phyloP scores from a whole-genome alignment of 2,888 invertebrate species.

The Strigamia transsilvanica region DNA sequence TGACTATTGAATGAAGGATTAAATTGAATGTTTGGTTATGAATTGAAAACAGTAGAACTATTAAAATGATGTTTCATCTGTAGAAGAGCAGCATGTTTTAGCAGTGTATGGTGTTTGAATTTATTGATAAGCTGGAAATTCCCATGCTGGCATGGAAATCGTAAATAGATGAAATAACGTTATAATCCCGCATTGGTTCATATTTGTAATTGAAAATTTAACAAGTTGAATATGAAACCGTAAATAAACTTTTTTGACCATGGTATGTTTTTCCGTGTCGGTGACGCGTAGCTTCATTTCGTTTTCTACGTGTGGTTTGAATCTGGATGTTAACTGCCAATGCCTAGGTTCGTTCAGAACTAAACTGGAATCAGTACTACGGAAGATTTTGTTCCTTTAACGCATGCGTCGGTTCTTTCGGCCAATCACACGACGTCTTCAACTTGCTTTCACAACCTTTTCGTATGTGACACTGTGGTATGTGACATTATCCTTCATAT shows the following conservation, averaged over 20 bases:
- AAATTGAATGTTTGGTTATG: background rate
- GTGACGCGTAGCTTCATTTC: too few relatives aligned
- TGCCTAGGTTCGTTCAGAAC: too few relatives aligned
- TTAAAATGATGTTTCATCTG: background rate
- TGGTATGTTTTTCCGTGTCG: background rate
- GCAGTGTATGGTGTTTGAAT: background rate
- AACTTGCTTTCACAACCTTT: too few relatives aligned
- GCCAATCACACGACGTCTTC: too few relatives aligned
- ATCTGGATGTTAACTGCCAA: too few relatives aligned
- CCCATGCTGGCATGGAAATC: constrained; percentile 1
- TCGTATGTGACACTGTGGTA: too few relatives aligned
- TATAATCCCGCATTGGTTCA: background rate
- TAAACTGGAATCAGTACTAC: too few relatives aligned
- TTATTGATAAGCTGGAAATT: background rate
- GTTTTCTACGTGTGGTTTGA: too few relatives aligned
- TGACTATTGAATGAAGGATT: background rate
- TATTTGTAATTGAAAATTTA: background rate
- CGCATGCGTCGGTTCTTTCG: too few relatives aligned
- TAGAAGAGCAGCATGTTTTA: background rate
- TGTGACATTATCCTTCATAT: too few relatives aligned
- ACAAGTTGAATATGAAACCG: background rate
- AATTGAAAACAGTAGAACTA: background rate
- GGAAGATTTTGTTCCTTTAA: too few relatives aligned
- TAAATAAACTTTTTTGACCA: background rate
- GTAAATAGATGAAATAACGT: background rate